Evolutionary conservation across 2,113 vertebrate genomes (phyloP), one percentile per base, ranked within the genome.

Genomic region (Oreochromis tanganicae): DNA sequence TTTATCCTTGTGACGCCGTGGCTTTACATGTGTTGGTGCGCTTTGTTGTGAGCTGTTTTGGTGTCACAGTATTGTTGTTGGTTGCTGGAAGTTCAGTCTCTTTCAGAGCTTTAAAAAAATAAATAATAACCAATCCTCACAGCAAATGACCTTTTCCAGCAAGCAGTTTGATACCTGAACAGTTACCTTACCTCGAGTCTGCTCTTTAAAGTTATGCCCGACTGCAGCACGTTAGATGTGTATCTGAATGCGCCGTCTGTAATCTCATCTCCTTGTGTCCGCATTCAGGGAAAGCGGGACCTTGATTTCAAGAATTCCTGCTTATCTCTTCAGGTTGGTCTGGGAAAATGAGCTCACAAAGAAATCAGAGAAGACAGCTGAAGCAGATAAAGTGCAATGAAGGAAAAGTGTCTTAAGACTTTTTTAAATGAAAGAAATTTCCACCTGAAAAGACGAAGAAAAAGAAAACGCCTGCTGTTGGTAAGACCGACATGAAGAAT

Each of bases 241-340:
- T 71, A 92, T 93, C 92, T 79, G 56, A 93, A 78, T 27, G 48
- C 50, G 7, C 4, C 9, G 17, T 86, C 89, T 86, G 34, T 92
- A 66, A 94, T 93, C 90, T 89, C 83, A 91, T 95, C 92, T 93
- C 38, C 78, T 54, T 83, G 38, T 80, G 21, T 89, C 56, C 63
- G 80, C 80, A 57, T 85, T 63, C 29, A 91, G 50, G 57, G 5
- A 83, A 83, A 89, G 87, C 8, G 16, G 71, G 82, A 82, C 68
- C 56, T 81, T 66, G 34, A 87, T 94, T 96, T 93, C 91, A 90
- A 94, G 94, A 92, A 91, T 83, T 71, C 71, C 83, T 57, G 81
- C 81, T 92, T 91, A 92, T 91, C 84, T 89, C n/a, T 32, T 14
- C 34, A 91, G 75, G 46, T 84, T 73, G 24, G 68, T 88, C 43